Conservation (phyloP, 23 tunicate species). For the Styela clava region DNA sequence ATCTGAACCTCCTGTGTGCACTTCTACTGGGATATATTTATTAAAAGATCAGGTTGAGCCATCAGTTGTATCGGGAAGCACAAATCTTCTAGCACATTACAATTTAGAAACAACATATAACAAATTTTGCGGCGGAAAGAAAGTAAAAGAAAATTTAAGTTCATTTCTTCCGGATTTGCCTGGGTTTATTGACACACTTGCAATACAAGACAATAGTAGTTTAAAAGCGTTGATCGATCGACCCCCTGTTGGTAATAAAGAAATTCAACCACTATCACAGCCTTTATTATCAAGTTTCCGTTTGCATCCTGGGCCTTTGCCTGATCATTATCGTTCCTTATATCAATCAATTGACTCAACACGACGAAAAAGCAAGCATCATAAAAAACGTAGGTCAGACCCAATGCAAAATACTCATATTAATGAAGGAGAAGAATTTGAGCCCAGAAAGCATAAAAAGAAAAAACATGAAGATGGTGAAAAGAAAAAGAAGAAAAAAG, state of each 20-base stretch:
- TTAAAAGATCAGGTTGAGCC: slow-evolving; percentile 65
- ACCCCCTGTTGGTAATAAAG: slow-evolving; percentile 81
- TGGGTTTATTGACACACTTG: slow-evolving; percentile 54
- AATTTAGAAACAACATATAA: slow-evolving; percentile 72
- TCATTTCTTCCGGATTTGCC: slow-evolving; percentile 75
- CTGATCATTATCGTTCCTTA: slow-evolving; percentile 67
- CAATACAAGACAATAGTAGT: slow-evolving; percentile 51
- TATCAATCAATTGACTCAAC: slow-evolving; percentile 49
- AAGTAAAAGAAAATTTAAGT: slow-evolving; percentile 70
- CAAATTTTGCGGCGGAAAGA: slow-evolving; percentile 74
- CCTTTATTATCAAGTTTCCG: slow-evolving; percentile 67
- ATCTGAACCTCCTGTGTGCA: background rate
- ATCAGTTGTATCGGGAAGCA: slow-evolving; percentile 54
- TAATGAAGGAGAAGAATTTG: slow-evolving; percentile 48
- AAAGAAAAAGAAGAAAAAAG: slow-evolving; percentile 57
- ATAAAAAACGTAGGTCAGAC: slow-evolving; percentile 69
- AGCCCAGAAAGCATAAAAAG: slow-evolving; percentile 58
- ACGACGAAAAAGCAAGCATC: slow-evolving; percentile 54
- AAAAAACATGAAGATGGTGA: slow-evolving; percentile 83
- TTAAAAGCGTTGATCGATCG: slow-evolving; percentile 59
- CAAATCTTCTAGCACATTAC: slow-evolving; percentile 65
- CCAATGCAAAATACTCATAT: slow-evolving; percentile 30
- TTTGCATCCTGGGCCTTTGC: slow-evolving; percentile 78
- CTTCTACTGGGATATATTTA: slow-evolving; percentile 44
- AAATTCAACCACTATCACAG: slow-evolving; percentile 57